A percentile compares a stretch with the other conserved stretches of the same genome.
phyloP scores from a whole-genome alignment of 1,140 invertebrate species.

The Drosophila triauraria region DNA sequence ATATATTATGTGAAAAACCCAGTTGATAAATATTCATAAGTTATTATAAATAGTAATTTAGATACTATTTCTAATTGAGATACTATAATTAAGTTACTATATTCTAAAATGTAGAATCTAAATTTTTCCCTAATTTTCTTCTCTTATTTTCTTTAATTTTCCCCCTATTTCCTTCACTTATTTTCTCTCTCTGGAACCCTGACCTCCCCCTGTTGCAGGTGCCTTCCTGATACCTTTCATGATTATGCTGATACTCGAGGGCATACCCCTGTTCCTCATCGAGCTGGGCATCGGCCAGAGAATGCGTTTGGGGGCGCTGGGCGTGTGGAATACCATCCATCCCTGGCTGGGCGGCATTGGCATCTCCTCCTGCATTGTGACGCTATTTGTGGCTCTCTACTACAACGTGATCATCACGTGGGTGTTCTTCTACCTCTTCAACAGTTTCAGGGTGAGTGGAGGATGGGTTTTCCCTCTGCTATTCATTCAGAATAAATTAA shows the following conservation, averaged over 20 bases:
- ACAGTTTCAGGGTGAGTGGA: slow-evolving; percentile 92
- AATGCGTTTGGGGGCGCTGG: slow-evolving; percentile 94
- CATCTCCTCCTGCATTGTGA: slow-evolving; percentile 96
- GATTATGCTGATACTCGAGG: slow-evolving; percentile 96
- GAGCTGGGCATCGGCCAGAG: slow-evolving; percentile 97
- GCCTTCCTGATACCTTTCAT: slow-evolving; percentile 98
- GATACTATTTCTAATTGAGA: no score
- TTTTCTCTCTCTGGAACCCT: not conserved
- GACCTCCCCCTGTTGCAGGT: slow-evolving; percentile 87
- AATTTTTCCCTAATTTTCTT: not conserved
- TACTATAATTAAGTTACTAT: no score
- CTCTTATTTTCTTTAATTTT: not conserved
- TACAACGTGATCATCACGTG: slow-evolving; percentile 99
- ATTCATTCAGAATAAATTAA: no score
- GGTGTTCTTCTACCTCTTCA: slow-evolving; percentile 98
- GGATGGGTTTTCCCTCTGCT: no score
- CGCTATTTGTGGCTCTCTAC: slow-evolving; percentile 96
- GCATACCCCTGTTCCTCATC: slow-evolving; percentile 96
- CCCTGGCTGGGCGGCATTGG: slow-evolving; percentile 96
- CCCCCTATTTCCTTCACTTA: not conserved
- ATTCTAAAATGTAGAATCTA: no score
- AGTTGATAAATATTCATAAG: not conserved
- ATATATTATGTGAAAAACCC: not conserved
- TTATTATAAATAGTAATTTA: not conserved
- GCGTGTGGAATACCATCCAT: slow-evolving; percentile 97